A percentile compares a stretch with the other conserved stretches of the same genome.
These are phyloP conservation scores for Cryptocephalus primarius DNA, from an alignment of 2,888 invertebrate species.

Conservation along the genomic window DNA sequence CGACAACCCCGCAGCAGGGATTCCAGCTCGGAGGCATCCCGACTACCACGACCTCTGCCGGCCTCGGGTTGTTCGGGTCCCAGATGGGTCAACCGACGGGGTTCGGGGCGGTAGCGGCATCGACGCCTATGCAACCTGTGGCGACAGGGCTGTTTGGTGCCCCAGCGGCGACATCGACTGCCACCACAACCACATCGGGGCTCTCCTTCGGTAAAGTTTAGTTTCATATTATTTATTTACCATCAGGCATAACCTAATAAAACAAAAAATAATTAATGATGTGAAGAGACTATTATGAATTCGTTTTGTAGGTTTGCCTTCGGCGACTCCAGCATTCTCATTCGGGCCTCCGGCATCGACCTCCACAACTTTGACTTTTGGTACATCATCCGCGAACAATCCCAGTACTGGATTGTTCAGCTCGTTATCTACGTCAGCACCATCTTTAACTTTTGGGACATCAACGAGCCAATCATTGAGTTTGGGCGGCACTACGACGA, in stretches of 20 bases:
- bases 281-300: too few relatives aligned
- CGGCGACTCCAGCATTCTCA: neutral
- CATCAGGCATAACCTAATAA: too few relatives aligned
- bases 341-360: conserved; percentile 17
- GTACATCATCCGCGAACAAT: conserved; percentile 8
- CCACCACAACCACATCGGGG: conserved; percentile 13
- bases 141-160: conserved; percentile 12
- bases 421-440: neutral
- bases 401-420: neutral
- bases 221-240: too few relatives aligned
- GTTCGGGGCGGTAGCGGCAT: conserved; percentile 14
- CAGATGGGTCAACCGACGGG: conserved; percentile 2
- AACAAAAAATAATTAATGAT: too few relatives aligned
- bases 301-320: neutral
- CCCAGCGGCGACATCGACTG: conserved; percentile 11
- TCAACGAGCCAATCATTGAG: conserved; percentile 2
- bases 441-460: neutral
- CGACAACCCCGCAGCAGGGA: neutral
- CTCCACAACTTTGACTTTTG: conserved; percentile 15
- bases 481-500: neutral
- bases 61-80: conserved; percentile 22
- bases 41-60: conserved; percentile 6
- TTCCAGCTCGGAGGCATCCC: conserved; percentile 7
- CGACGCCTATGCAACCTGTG: conserved; percentile 3
- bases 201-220: too few relatives aligned